Base-by-base conservation (phyloP, 2,888 invertebrate species). In the Xylocampa areola region DNA sequence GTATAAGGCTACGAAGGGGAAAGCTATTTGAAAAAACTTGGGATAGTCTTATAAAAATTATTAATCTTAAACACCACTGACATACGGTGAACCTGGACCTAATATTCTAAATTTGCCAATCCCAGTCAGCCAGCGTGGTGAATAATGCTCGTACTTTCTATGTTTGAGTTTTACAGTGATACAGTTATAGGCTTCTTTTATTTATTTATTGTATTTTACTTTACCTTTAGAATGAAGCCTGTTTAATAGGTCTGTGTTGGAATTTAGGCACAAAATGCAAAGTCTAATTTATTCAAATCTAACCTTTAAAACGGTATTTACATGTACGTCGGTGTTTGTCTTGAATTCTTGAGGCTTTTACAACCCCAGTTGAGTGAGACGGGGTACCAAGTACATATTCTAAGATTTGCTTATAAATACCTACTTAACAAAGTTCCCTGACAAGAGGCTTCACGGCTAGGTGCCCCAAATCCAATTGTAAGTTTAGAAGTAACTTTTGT, bases 391-490 rank as follows among this genome's bases (percentile, higher is more conserved):
- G 44, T 59, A 36, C 16, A 61, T 53, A 13, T n/a, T n/a, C 43
- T 13, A 25, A 66, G 59, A 68, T 76, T 76, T 68, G 53, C 49
- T 59, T 66, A 52, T 66, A 66, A 76, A 76, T 63, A 63, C 45
- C 52, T 58, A 30, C 50, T 64, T 60, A 54, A 17, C 13, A 35
- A 62, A 65, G 44, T 72, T 58, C 36, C 36, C 55, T 62, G 64
- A 54, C 59, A 39, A 47, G 27, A 44, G 32, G 14, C 21, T 47
- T 62, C 11, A 50, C 32, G 45, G 30, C 41, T 60, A 43, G 37
- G n/a, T 41, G 45, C 48, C 17, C 10, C 36, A 40, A 58, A 55
- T 37, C 17, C 8, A 43, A 62, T 61, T 66, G 48, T 43, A n/a
- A 57, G 51, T 49, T 41, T 6, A 11, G 8, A 16, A 23, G 16